phyloP scores from a whole-genome alignment of 2,888 invertebrate genomes.

The Theristus sp. region DNA sequence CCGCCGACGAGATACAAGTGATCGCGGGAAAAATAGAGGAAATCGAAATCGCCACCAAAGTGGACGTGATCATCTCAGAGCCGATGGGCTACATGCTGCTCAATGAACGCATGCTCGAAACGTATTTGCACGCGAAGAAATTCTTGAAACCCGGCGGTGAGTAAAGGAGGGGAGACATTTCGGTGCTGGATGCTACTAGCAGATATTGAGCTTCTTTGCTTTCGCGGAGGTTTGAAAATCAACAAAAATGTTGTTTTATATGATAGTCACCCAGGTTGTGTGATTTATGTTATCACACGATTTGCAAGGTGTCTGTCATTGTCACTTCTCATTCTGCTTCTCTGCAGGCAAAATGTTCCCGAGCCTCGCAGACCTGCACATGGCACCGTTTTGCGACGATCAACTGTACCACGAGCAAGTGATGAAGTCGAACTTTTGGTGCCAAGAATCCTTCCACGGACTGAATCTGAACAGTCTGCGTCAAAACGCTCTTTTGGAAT shows the following conservation, averaged over 20 bases:
- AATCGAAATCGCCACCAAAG: conserved; percentile 76
- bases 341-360: conserved; percentile 84
- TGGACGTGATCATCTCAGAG: conserved; percentile 92
- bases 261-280: too few species aligned
- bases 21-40: conserved; percentile 97
- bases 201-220: too few species aligned
- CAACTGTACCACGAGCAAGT: conserved; percentile 91
- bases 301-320: too few species aligned
- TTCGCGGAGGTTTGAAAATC: too few species aligned
- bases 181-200: too few species aligned
- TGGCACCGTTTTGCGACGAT: conserved; percentile 94
- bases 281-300: too few species aligned
- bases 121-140: conserved; percentile 91
- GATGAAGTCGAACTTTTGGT: conserved; percentile 97
- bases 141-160: conserved; percentile 63
- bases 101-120: conserved; percentile 96
- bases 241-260: too few species aligned
- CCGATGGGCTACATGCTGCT: conserved; percentile 99
- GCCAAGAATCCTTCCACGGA: conserved; percentile 90
- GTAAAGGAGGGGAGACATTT: too few species aligned
- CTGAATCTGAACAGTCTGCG: conserved; percentile 79
- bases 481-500: conserved; percentile 82
- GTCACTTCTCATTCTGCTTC: neutral
- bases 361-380: conserved; percentile 80
- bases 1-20: conserved; percentile 68